Percentiles rank a stretch among this genome's conserved stretches.
phyloP scores from a whole-genome alignment of 2,113 vertebrate species.

The Phrynocephalus versicolor region DNA sequence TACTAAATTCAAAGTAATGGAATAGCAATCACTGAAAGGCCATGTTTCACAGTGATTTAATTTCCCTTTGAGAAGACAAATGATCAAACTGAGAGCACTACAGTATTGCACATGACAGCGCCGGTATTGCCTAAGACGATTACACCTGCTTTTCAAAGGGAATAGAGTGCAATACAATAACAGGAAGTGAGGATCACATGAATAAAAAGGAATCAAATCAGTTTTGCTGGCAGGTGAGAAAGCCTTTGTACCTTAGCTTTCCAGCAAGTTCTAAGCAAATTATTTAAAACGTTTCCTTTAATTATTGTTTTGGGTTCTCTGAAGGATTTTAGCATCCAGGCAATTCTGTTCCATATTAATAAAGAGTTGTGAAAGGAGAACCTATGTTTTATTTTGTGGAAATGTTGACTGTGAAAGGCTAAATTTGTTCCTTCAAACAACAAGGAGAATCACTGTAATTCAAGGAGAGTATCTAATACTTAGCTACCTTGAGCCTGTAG shows the following conservation, averaged over 20 bases:
- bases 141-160: neutral
- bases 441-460: neutral
- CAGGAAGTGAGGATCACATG: neutral
- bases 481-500: no score
- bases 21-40: slow-evolving; percentile 23
- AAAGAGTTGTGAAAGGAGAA: neutral
- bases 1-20: slow-evolving; percentile 20
- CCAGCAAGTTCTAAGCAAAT: neutral
- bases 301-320: neutral
- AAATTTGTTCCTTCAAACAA: neutral
- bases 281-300: neutral
- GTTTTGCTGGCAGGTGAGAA: neutral
- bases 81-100: slow-evolving; percentile 27
- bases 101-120: slow-evolving; percentile 25
- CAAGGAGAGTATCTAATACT: no score
- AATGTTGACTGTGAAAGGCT: neutral
- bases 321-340: neutral
- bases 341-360: neutral
- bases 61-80: slow-evolving; percentile 45
- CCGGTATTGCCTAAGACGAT: slow-evolving; percentile 6
- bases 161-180: neutral
- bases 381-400: neutral
- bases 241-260: slow-evolving; percentile 3
- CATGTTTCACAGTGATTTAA: slow-evolving; percentile 28
- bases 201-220: neutral